Evolutionary conservation across 2,113 vertebrate genomes (phyloP).

Genomic region (Atlantisia rogersi): DNA sequence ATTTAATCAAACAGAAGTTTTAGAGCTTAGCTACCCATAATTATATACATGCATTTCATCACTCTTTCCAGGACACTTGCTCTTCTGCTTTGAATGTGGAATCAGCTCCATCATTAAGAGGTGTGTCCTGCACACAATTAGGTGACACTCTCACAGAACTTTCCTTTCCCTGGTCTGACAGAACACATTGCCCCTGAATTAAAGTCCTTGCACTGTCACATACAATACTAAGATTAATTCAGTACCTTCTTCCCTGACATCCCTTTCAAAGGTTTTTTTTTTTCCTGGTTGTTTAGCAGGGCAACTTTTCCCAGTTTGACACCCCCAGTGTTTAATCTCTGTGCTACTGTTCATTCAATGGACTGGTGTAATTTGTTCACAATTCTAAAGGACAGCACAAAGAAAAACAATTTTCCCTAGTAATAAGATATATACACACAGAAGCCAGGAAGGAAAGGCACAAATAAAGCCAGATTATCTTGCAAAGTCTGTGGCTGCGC

Average conservation of each 20-base stretch:
- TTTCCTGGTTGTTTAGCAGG: slow-evolving; percentile 27
- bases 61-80: background rate
- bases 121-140: slow-evolving; percentile 10
- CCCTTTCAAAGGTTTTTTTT: background rate
- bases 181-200: background rate
- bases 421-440: slow-evolving; percentile 63
- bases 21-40: background rate
- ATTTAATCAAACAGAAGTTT: background rate
- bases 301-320: slow-evolving; percentile 37
- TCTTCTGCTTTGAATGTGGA: background rate
- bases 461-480: slow-evolving; percentile 66
- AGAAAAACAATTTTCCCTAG: slow-evolving; percentile 54
- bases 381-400: slow-evolving; percentile 48
- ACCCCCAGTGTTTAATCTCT: slow-evolving; percentile 52
- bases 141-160: slow-evolving; percentile 14
- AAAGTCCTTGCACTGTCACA: background rate
- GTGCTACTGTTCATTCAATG: slow-evolving; percentile 23
- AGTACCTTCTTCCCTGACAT: background rate
- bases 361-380: slow-evolving; percentile 44
- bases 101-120: background rate
- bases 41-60: background rate
- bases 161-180: background rate
- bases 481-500: slow-evolving; percentile 45
- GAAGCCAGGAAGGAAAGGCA: slow-evolving; percentile 23
- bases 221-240: slow-evolving; percentile 21